These are phyloP conservation scores for Lucilia sericata DNA, from an alignment of 1,140 invertebrate species.

Conservation along the genomic window DNA sequence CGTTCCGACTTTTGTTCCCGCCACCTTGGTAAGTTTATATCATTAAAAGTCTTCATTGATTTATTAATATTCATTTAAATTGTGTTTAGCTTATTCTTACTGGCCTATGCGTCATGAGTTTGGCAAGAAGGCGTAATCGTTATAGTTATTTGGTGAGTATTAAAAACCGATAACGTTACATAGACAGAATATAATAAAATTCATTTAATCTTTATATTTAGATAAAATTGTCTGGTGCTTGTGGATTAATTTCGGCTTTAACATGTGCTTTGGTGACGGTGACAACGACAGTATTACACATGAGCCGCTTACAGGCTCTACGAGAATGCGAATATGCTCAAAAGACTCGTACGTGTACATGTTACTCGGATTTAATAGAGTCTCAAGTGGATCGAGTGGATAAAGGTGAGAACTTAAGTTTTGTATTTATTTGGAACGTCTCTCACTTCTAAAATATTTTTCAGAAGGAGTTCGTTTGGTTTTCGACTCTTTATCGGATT, in stretches of 20 bases:
- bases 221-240: conserved; percentile 89
- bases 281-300: conserved; percentile 92
- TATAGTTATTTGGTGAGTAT: conserved; percentile 87
- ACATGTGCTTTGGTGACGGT: conserved; percentile 90
- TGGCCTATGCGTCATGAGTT: conserved; percentile 85
- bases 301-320: conserved; percentile 88
- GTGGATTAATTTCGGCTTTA: conserved; percentile 84
- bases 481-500: conserved; percentile 86
- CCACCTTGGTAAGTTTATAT: conserved; percentile 75
- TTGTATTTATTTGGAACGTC: background rate
- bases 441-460: background rate
- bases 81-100: conserved; percentile 80
- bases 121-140: conserved; percentile 84
- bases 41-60: background rate
- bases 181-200: background rate
- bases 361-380: conserved; percentile 76
- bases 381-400: conserved; percentile 71
- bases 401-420: conserved; percentile 69
- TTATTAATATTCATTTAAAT: conserved; percentile 14
- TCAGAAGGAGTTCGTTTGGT: conserved; percentile 73
- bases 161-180: background rate
- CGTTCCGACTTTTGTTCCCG: conserved; percentile 85
- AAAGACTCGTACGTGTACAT: conserved; percentile 81
- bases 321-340: conserved; percentile 88
- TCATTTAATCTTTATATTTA: conserved; percentile 62